phyloP scores from a whole-genome alignment of 2,797 vertebrate species.

The Sebastes trivittatus region DNA sequence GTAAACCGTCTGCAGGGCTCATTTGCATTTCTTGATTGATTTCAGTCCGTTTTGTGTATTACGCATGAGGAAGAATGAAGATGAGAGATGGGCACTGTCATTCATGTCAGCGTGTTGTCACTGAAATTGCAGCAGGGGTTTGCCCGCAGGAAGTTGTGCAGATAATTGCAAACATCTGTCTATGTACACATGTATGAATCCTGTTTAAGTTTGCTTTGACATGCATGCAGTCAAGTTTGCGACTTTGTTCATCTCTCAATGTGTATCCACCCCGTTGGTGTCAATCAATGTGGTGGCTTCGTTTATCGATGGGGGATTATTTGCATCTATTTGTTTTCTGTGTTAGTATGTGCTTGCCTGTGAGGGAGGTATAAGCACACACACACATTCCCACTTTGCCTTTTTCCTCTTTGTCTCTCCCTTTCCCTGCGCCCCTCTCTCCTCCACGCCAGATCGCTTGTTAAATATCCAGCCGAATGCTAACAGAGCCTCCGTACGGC shows the following conservation, averaged over 20 bases:
- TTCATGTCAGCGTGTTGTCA: conserved; percentile 42
- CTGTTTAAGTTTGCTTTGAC: conserved; percentile 13
- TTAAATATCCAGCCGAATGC: conserved; percentile 57
- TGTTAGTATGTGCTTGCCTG: conserved; percentile 3
- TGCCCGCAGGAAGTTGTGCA: conserved; percentile 40
- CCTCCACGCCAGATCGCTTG: conserved; percentile 26
- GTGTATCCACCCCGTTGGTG: not conserved
- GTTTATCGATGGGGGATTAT: conserved; percentile 7
- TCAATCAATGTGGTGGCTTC: conserved; percentile 2
- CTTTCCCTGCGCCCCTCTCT: conserved; percentile 1
- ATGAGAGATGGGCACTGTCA: conserved; percentile 54
- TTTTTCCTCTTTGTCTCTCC: conserved; percentile 25
- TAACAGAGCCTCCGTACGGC: conserved; percentile 33
- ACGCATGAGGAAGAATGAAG: conserved; percentile 29
- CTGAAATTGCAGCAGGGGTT: conserved; percentile 32
- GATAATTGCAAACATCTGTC: conserved; percentile 63
- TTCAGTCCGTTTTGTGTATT: conserved; percentile 40
- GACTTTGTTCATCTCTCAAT: conserved; percentile 2
- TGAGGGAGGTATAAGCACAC: not conserved
- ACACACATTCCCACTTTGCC: conserved; percentile 11
- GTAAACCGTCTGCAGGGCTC: conserved; percentile 52
- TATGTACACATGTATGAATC: conserved; percentile 22
- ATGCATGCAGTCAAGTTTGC: conserved; percentile 10
- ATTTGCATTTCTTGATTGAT: conserved; percentile 78
- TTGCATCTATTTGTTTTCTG: conserved; percentile 6